phyloP scores from a whole-genome alignment of 2,113 vertebrate species.

The Piliocolobus tephrosceles region DNA sequence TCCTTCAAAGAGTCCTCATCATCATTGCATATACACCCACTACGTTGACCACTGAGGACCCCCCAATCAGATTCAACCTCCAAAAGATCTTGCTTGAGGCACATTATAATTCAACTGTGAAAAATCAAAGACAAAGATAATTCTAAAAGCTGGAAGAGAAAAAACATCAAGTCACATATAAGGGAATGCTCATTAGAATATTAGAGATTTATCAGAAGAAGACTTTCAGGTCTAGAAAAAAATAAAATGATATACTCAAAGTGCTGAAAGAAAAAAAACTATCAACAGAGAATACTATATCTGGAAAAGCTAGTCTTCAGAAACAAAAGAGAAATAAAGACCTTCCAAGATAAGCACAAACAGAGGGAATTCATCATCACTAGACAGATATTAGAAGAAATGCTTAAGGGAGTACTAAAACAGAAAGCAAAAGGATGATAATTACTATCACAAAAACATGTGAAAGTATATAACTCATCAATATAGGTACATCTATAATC shows the following conservation, averaged over 20 bases:
- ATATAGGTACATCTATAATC: too few relatives aligned
- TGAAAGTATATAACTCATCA: too few relatives aligned
- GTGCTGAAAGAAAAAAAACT: background rate
- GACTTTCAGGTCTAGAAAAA: background rate
- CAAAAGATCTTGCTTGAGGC: background rate
- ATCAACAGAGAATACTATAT: background rate
- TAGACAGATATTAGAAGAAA: too few relatives aligned
- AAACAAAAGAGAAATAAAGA: background rate
- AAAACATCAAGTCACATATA: background rate
- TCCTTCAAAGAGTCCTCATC: too few relatives aligned
- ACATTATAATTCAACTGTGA: background rate
- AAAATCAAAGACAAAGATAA: background rate
- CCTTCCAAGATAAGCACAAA: background rate
- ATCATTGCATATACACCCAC: too few relatives aligned
- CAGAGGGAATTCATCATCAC: too few relatives aligned
- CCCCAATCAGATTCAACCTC: too few relatives aligned
- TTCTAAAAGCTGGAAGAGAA: too few relatives aligned
- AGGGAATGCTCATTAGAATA: background rate
- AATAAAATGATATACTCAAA: background rate
- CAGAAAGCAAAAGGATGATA: too few relatives aligned
- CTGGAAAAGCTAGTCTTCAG: background rate
- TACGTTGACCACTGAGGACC: too few relatives aligned
- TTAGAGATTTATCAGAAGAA: background rate
- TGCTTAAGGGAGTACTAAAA: too few relatives aligned
- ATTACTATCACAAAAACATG: too few relatives aligned